Conservation (phyloP, 2,797 vertebrate genomes). For the Schizothorax lantsangensis region DNA sequence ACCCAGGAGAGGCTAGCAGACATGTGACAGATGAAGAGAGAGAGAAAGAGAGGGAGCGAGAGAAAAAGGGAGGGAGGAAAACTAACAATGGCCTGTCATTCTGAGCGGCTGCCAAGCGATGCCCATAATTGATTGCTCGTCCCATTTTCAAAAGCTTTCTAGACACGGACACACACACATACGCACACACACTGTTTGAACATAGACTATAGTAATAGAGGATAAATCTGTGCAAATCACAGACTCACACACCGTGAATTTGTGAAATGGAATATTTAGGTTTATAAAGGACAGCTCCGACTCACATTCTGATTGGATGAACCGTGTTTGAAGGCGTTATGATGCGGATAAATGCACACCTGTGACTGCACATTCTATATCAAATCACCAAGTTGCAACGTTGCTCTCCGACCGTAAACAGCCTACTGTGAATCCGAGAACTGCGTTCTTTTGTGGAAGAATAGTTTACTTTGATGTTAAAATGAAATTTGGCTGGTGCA, state of each 20-base stretch:
- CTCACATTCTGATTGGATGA: conserved; percentile 32
- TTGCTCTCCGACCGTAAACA: conserved; percentile 17
- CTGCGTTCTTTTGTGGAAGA: neutral
- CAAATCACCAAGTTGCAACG: neutral
- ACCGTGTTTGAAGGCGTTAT: neutral
- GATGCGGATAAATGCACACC: conserved; percentile 22
- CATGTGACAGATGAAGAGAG: conserved; percentile 53
- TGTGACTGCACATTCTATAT: neutral
- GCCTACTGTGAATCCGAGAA: neutral
- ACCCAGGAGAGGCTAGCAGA: conserved; percentile 50
- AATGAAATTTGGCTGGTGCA: neutral
- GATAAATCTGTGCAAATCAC: conserved; percentile 59
- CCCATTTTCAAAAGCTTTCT: conserved; percentile 63
- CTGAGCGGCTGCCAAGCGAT: conserved; percentile 59
- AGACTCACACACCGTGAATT: conserved; percentile 37
- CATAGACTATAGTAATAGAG: conserved; percentile 47
- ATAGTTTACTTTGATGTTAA: neutral
- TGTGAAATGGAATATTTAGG: conserved; percentile 37
- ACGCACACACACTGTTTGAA: conserved; percentile 47
- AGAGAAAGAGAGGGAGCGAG: conserved; percentile 41
- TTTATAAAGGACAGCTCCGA: conserved; percentile 28
- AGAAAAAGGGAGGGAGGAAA: conserved; percentile 45
- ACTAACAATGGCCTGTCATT: conserved; percentile 62
- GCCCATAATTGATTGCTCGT: conserved; percentile 61
- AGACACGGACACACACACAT: conserved; percentile 41